phyloP scores from a whole-genome alignment of 2,113 vertebrate genomes.

The Seriola aureovittata region DNA sequence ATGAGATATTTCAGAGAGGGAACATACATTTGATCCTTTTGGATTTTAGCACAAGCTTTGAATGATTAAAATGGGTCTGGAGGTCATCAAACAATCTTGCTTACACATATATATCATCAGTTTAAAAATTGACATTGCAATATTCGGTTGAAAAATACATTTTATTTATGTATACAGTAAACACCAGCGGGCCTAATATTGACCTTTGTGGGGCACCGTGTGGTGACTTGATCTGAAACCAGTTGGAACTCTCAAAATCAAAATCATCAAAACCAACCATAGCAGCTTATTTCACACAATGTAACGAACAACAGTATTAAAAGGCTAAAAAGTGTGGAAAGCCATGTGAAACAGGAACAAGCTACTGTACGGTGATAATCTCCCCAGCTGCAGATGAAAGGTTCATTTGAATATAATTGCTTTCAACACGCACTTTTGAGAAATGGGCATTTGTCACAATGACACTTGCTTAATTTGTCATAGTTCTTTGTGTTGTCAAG shows the following conservation, averaged over 20 bases:
- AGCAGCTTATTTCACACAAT: background rate
- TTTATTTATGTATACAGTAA: background rate
- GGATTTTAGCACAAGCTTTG: background rate
- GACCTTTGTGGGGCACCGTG: background rate
- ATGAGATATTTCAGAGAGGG: background rate
- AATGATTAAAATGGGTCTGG: background rate
- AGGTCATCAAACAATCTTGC: background rate
- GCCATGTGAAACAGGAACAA: constrained; percentile 65
- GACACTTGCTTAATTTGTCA: constrained; percentile 68
- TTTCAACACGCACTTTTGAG: constrained; percentile 54
- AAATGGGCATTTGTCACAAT: constrained; percentile 71
- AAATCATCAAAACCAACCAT: constrained; percentile 17
- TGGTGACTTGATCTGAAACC: background rate
- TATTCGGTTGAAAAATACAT: background rate
- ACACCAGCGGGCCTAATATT: background rate
- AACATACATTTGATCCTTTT: background rate
- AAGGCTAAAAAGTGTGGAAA: constrained; percentile 18
- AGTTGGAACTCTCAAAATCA: background rate
- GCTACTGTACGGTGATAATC: constrained; percentile 54
- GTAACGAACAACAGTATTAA: background rate
- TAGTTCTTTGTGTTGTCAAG: constrained; percentile 43
- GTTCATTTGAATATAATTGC: constrained; percentile 80
- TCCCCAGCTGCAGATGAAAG: constrained; percentile 64
- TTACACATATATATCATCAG: background rate
- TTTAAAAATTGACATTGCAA: background rate